Base-by-base conservation (phyloP, 2,888 invertebrate genomes). In the Ptilodon capucinus region DNA sequence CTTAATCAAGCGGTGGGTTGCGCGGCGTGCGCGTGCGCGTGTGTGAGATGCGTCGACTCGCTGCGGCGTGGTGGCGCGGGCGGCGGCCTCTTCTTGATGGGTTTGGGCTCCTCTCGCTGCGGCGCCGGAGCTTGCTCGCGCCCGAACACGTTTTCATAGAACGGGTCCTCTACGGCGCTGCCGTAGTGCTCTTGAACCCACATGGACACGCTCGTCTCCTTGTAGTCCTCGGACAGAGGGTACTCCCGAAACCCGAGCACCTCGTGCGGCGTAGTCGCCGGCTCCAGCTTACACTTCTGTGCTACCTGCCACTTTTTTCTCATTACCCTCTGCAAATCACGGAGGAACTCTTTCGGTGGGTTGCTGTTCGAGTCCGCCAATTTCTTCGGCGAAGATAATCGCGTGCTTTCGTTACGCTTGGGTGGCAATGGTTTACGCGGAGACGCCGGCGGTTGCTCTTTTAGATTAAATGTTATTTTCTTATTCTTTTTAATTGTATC, bases 221-320 rank as follows among this genome's bases (percentile, higher is more conserved):
- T 93, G 68, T 95, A 95, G 65, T 95, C 94, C 8, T 94, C 94
- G 0, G 94, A 86, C 19, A 94, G 91, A 4, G 95, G 94, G 23
- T 96, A 96, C 75, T 97, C 96, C 6, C 97, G 92, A 74, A 98
- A 97, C 0, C 97, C 97, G 6, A 98, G 92, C 2, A 98, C 97
- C 78, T 97, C 97, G 74, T 97, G 97, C 0, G 97, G 97, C 32
- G 96, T 96, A 1, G 97, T 96, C n/a, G 95, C 94, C 11, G 95
- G 94, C 78, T 97, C 97, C 18, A 95, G 86, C 81, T 97, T 96
- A 74, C 97, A 97, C 76, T 97, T 97, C 74, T 98, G 97, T 2
- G 97, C 97, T 0, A 97, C 97, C 72, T 97, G 96, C 96, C 96
- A 96, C 73, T 98, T 98, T 74, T 97, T 97, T 60, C 96, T 93